Conservation (phyloP, 2,888 invertebrate species). For the Margaritifera margaritifera region DNA sequence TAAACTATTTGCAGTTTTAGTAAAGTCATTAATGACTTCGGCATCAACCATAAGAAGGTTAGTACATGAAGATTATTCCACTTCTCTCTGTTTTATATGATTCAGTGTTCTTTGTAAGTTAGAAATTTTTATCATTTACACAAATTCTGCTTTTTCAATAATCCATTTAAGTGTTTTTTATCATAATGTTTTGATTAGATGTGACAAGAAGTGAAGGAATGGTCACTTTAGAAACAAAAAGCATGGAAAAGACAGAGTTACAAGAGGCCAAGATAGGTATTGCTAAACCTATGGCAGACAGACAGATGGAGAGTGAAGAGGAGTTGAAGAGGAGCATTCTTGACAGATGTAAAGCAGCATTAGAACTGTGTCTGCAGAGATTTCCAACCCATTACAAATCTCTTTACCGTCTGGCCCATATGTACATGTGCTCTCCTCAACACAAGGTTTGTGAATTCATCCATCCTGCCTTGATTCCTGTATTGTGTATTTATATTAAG, state of each 20-base stretch:
- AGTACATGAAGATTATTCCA: too few species aligned
- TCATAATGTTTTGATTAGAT: not conserved
- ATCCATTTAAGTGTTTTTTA: too few species aligned
- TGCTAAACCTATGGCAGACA: not conserved
- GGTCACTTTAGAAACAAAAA: not conserved
- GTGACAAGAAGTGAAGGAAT: not conserved
- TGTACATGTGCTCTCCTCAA: conserved; percentile 77
- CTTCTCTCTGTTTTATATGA: too few species aligned
- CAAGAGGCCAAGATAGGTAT: conserved; percentile 1
- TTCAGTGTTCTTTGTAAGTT: too few species aligned
- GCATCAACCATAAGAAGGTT: too few species aligned
- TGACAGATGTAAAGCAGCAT: conserved; percentile 81
- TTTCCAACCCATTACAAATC: conserved; percentile 96
- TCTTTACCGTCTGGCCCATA: conserved; percentile 88
- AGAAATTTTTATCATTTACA: too few species aligned
- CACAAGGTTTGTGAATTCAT: conserved; percentile 48
- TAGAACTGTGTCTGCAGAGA: conserved; percentile 83
- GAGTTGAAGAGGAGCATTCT: conserved; percentile 74
- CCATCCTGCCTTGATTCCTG: not conserved
- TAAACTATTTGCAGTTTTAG: too few species aligned
- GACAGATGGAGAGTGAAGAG: conserved; percentile 2
- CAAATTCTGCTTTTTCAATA: too few species aligned
- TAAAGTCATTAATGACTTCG: too few species aligned
- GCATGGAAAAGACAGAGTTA: conserved; percentile 4
- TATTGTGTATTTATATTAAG: not conserved